Evolutionary conservation across 2,797 vertebrate species (phyloP), one percentile per base, ranked within the genome.

Genomic region (Mus minutoides): DNA sequence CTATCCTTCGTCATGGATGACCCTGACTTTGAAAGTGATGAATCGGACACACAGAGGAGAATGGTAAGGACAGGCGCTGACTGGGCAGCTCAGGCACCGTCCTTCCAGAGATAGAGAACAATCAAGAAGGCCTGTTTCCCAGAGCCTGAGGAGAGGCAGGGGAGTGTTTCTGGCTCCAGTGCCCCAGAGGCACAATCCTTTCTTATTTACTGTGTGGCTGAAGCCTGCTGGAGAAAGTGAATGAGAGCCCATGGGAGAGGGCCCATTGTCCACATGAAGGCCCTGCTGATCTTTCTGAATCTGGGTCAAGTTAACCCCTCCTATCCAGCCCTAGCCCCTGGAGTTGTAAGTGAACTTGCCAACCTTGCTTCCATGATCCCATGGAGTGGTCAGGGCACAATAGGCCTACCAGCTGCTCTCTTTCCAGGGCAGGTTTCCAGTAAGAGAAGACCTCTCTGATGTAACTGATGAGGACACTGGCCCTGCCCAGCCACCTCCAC

Each of bases 1-100:
- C 99, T 99, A 62, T 99, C 99, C 0, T 99, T 99, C 6, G 98
- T 99, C 95, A 99, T 99, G 99, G 99, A 99, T 1, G 99, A 99
- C 97, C 99, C 99, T 0, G 99, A 99, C 98, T 99, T 99, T 1
- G 99, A 99, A 88, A 99, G 99, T 0, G 99, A 99, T 82, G 99
- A 99, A 9, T 99, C 99, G 0, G 99, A 99, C 85, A 98, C 98
- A 37, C 99, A 98, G 82, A 98, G 98, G 97, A 97, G 92, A 77
- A 98, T 97, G 97, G 98, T 99, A 92, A 98, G 97, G 93, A 31
- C 16, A 10, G 62, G 75, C 17, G 58, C 49, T 29, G 52, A 4
- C 54, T 62, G 14, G 56, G 52, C 43, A 37, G 69, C 43, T 46
- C 29, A n/a, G 40, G 16, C n/a, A 29, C 24, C 60, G 24, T 46